A percentile compares a stretch with the other conserved stretches of the same genome.
Conservation (phyloP, 2,888 invertebrate genomes). For the Caenorhabditis macrosperma region DNA sequence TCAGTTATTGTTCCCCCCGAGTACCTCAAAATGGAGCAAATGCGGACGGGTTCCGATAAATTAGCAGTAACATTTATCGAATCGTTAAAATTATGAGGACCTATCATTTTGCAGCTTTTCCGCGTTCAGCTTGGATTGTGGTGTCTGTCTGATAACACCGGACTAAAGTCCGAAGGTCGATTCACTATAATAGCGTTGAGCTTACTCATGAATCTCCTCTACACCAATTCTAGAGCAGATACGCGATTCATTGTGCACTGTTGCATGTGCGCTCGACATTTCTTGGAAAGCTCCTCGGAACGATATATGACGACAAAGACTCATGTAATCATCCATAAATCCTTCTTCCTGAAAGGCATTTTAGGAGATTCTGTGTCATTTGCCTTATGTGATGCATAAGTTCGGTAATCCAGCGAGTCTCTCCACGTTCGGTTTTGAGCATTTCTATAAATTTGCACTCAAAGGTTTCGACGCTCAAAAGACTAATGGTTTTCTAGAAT, state of each 20-base stretch:
- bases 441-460: not conserved
- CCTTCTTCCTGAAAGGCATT: not conserved
- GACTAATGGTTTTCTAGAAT: not conserved
- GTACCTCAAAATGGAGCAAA: too few relatives aligned
- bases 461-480: constrained; percentile 5
- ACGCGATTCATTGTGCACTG: too few relatives aligned
- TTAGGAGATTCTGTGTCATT: not conserved
- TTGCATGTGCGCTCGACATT: not conserved
- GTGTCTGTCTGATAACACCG: too few relatives aligned
- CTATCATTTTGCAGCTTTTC: too few relatives aligned
- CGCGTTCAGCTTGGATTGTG: too few relatives aligned
- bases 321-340: not conserved
- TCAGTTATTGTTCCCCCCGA: too few relatives aligned
- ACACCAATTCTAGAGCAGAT: not conserved
- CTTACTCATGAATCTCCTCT: too few relatives aligned
- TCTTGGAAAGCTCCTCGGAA: not conserved
- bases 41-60: too few relatives aligned
- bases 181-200: too few relatives aligned
- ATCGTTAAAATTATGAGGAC: too few relatives aligned
- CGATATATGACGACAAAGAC: not conserved
- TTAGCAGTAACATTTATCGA: too few relatives aligned
- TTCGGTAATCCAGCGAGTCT: constrained; percentile 2
- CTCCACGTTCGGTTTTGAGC: not conserved
- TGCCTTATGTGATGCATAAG: not conserved
- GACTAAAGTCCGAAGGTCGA: too few relatives aligned